Base-by-base conservation (phyloP, 2,888 invertebrate species). In the Lasioglossum villosulum region DNA sequence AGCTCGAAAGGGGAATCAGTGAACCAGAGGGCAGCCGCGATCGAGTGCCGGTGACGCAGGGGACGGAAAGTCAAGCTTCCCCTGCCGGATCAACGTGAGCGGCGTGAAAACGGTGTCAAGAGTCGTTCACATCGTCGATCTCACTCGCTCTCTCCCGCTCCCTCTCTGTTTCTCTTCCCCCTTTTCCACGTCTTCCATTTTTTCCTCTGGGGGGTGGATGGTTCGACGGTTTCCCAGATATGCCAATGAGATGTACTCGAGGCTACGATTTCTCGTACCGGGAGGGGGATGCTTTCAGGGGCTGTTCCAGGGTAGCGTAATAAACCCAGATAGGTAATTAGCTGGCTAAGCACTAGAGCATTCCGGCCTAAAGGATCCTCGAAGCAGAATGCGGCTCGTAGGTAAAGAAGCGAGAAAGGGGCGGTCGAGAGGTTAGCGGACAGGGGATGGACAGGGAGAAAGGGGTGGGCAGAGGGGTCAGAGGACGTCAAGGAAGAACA, bases 321-420 rank as follows among this genome's bases (percentile, higher is more conserved):
- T 83, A 84, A 86, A 86, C 48, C 80, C 59, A 75, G 84, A 82
- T 86, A 80, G 83, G 79, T 89, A 90, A 90, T 90, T 90, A 90
- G 91, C 88, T 90, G 86, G 86, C 88, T 90, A 87, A 90, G 89
- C 91, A 90, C 79, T 81, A 63, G 84, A 75, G 78, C 78, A 78
- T 80, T 86, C 75, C 73, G 27, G 63, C 34, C 74, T 71, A 59
- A 75, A 80, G 83, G 82, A 82, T 76, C 68, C 86, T 87, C 75
- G 66, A 84, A 78, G 80, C 76, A 81, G 87, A 83, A 88, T 79
- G 71, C 80, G n/a, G 59, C 83, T 71, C 80, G 79, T 81, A 59
- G 75, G 16, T 73, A 79, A 83, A 70, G 81, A 88, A 79, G 73
- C 72, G 19, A 48, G 77, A 23, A 70, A 70, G 68, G 37, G 23